Evolutionary conservation across 2,797 vertebrate genomes (phyloP).

Genomic region (Spondyliosoma cantharus): DNA sequence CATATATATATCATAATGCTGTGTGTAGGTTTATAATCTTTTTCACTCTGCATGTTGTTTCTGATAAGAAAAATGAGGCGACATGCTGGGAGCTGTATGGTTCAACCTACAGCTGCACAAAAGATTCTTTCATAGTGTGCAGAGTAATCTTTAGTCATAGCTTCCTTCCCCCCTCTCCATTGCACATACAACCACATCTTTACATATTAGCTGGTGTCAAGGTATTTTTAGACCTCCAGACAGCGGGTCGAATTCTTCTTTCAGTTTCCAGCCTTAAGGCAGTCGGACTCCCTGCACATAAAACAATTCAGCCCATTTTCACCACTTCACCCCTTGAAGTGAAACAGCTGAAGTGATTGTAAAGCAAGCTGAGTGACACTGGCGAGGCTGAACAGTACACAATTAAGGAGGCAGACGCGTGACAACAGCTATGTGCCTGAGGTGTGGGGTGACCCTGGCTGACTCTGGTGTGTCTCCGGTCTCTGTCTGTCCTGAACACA

Average conservation of each 20-base stretch:
- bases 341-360: constrained; percentile 71
- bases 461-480: constrained; percentile 57
- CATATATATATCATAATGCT: not conserved
- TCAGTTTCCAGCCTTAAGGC: constrained; percentile 53
- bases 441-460: constrained; percentile 64
- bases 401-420: constrained; percentile 59
- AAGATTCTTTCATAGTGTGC: constrained; percentile 40
- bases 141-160: constrained; percentile 33
- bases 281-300: constrained; percentile 42
- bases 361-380: constrained; percentile 19
- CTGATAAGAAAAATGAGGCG: constrained; percentile 19
- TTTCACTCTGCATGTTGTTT: not conserved
- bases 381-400: constrained; percentile 40
- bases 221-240: constrained; percentile 70
- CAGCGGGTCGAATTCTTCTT: constrained; percentile 58
- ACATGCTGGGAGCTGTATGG: constrained; percentile 17
- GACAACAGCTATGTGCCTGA: constrained; percentile 59
- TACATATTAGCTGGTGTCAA: constrained; percentile 59
- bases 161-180: constrained; percentile 32
- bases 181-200: constrained; percentile 59
- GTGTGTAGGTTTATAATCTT: not conserved
- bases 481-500: constrained; percentile 48
- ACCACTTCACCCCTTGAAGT: constrained; percentile 30
- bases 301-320: constrained; percentile 55
- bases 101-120: constrained; percentile 36